phyloP scores from a whole-genome alignment of 1,140 invertebrate species.

The Drusus annulatus region DNA sequence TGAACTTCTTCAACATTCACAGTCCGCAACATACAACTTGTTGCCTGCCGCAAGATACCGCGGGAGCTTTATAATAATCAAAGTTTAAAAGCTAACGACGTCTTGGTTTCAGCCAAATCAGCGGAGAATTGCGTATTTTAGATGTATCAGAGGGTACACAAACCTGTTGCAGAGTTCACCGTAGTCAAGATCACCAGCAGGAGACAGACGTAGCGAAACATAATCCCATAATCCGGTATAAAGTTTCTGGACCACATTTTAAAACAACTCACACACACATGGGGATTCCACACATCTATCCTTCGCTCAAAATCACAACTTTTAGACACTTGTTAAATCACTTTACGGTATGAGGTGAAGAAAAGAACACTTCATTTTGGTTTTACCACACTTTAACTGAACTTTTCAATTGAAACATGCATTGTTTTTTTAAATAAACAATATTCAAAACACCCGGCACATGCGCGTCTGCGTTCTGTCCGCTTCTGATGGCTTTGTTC shows the following conservation, averaged over 20 bases:
- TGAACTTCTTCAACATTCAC: too few species aligned
- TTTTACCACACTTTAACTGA: conserved; percentile 50
- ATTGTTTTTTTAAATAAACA: conserved; percentile 47
- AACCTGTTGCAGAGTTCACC: conserved; percentile 47
- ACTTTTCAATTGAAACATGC: conserved; percentile 46
- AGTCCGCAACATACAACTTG: too few species aligned
- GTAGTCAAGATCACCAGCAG: conserved; percentile 47
- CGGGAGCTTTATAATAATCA: not conserved
- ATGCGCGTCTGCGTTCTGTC: conserved; percentile 45
- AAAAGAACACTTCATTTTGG: conserved; percentile 51
- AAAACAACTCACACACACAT: conserved; percentile 48
- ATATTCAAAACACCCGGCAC: conserved; percentile 31
- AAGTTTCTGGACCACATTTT: conserved; percentile 52
- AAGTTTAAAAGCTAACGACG: not conserved
- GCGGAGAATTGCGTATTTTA: too few species aligned
- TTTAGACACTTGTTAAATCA: conserved; percentile 33
- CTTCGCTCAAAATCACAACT: conserved; percentile 45
- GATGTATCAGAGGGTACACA: not conserved
- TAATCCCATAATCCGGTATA: conserved; percentile 55
- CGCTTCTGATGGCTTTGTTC: conserved; percentile 52
- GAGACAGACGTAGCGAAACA: conserved; percentile 34
- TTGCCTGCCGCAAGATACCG: too few species aligned
- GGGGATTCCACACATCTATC: conserved; percentile 48
- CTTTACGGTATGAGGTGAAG: conserved; percentile 45
- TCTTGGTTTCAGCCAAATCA: too few species aligned